Base-by-base conservation (phyloP, 2,888 invertebrate genomes). In the Creontiades dilutus region DNA sequence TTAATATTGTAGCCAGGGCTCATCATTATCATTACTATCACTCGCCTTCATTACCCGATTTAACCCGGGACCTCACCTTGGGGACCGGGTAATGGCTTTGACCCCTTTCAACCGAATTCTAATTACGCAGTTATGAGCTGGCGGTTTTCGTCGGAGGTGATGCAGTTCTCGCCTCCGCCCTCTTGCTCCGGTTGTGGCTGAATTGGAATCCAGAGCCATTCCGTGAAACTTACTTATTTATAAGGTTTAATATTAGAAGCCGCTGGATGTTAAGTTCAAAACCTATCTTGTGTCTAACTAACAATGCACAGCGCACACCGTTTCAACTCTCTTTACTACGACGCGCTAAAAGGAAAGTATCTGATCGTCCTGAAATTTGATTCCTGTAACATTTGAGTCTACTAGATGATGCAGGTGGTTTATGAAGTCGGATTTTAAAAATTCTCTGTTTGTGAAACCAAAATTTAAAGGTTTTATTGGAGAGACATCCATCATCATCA, bases 1-100 rank as follows among this genome's bases (percentile, higher is more conserved):
- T 86, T 86, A 86, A 86, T 86, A 85, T 85, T 85, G 68, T 27
- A 47, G 46, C 19, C 46, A n/a, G 82, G 52, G 27, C 47, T 82
- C 82, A 47, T 82, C 82, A 47, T 48, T 52, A 27, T 47, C 82
- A 27, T 47, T 47, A 47, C 82, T 27, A 52, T 48, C 52, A 48
- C 81, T 48, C 52, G 47, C 82, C 48, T 19, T 52, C 52, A 68
- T 68, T 68, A 68, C 68, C 68, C 68, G 68, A 68, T 68, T 68
- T 68, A 68, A 68, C 61, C 19, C 61, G 16, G 61, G 61, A 61
- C 68, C 68, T 68, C 23, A 68, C 68, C 68, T 68, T 68, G 68
- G 68, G 68, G 23, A 68, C 68, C 19, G 12, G 27, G 19, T 68
- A 68, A 68, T 68, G 68, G 68, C 68, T 68, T 68, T 68, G 68